These are phyloP conservation scores for Ceratitis capitata DNA, from an alignment of 1,140 invertebrate genomes.

Conservation along the genomic window DNA sequence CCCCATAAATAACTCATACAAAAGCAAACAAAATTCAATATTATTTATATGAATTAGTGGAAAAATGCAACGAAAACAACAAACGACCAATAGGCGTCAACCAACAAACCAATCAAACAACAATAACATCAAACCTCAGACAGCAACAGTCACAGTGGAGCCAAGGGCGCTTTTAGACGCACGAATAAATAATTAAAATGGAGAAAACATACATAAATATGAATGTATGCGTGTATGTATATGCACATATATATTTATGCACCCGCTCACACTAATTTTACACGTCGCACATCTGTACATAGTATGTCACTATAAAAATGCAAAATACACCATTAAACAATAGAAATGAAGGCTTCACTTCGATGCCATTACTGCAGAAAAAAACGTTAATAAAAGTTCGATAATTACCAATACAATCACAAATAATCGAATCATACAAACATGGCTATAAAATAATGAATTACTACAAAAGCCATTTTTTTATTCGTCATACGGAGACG, in stretches of 20 bases:
- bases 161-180: neutral
- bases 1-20: too few species aligned
- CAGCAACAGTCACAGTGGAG: neutral
- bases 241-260: neutral
- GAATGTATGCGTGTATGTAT: neutral
- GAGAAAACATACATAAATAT: too few species aligned
- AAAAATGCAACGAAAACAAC: conserved; percentile 3
- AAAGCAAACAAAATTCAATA: neutral
- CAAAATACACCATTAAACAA: neutral
- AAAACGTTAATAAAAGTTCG: neutral
- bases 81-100: neutral
- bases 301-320: neutral
- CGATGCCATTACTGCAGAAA: too few species aligned
- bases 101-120: neutral
- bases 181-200: neutral
- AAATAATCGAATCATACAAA: neutral
- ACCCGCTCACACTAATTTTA: neutral
- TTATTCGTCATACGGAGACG: too few species aligned
- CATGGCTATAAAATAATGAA: neutral
- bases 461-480: neutral
- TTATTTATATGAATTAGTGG: conserved; percentile 19
- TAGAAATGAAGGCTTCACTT: too few species aligned
- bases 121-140: neutral
- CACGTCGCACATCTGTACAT: neutral
- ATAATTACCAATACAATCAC: neutral